These are phyloP conservation scores for Poecilia gillii DNA, from an alignment of 2,797 vertebrate species.

Conservation along the genomic window DNA sequence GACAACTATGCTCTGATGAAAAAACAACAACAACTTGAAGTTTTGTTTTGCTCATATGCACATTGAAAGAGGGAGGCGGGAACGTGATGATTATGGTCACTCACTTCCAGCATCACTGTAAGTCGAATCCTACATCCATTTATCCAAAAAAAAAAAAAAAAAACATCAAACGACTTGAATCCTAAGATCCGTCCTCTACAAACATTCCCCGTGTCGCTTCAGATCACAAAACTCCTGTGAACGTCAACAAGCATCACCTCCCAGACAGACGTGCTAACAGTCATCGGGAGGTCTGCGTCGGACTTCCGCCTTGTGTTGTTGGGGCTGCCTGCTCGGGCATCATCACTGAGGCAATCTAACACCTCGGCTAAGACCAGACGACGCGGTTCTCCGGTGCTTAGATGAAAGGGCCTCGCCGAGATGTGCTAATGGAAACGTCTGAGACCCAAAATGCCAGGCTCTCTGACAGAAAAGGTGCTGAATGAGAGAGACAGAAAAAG, in stretches of 20 bases:
- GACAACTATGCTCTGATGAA: background rate
- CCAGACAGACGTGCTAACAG: constrained; percentile 52
- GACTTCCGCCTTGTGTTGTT: constrained; percentile 43
- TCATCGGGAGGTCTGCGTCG: constrained; percentile 35
- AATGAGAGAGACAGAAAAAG: constrained; percentile 31
- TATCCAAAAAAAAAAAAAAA: background rate
- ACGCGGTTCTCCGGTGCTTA: constrained; percentile 42
- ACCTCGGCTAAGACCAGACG: constrained; percentile 52
- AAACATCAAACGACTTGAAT: background rate
- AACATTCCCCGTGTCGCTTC: background rate
- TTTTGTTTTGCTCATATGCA: background rate
- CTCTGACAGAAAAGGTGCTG: constrained; percentile 31
- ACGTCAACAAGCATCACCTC: constrained; percentile 61
- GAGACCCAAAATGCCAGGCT: constrained; percentile 49
- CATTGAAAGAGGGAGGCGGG: background rate
- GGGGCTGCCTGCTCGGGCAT: constrained; percentile 33
- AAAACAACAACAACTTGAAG: background rate
- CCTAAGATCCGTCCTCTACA: background rate
- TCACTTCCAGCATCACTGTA: background rate
- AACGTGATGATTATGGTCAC: background rate
- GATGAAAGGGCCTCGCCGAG: constrained; percentile 69
- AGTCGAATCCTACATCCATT: background rate
- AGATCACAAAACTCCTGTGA: constrained; percentile 40
- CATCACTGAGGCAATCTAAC: constrained; percentile 48
- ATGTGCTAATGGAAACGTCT: constrained; percentile 73